Percentiles rank a stretch among this genome's conserved stretches.
phyloP scores from a whole-genome alignment of 2,113 vertebrate genomes.

The Tachysurus fulvidraco region DNA sequence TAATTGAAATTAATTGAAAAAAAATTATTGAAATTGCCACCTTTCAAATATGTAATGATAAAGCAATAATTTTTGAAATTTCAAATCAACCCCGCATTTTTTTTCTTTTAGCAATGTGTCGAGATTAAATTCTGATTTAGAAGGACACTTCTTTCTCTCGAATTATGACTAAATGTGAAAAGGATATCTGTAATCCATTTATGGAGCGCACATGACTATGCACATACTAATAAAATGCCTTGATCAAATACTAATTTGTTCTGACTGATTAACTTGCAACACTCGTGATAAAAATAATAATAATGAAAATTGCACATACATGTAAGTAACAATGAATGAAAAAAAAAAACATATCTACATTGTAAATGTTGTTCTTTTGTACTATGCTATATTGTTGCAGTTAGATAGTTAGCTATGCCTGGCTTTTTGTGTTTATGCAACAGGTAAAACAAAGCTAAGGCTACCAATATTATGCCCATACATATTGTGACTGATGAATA shows the following conservation, averaged over 20 bases:
- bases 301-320: conserved; percentile 49
- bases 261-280: conserved; percentile 41
- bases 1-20: no score
- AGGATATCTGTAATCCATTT: not conserved
- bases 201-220: not conserved
- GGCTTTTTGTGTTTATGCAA: conserved; percentile 60
- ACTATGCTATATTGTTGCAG: conserved; percentile 56
- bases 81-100: not conserved
- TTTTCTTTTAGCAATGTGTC: not conserved
- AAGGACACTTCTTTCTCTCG: not conserved
- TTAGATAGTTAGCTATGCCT: conserved; percentile 60
- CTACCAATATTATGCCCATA: conserved; percentile 56
- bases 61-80: not conserved
- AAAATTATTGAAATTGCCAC: no score
- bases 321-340: conserved; percentile 43
- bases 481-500: conserved; percentile 44
- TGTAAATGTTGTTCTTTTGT: not conserved
- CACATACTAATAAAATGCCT: conserved; percentile 22
- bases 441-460: conserved; percentile 58
- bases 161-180: not conserved
- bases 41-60: not conserved
- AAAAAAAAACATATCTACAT: conserved; percentile 33
- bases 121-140: not conserved
- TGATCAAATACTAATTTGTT: conserved; percentile 50
- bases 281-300: conserved; percentile 42